These are phyloP conservation scores for Forficula auricularia DNA, from an alignment of 1,140 invertebrate species.

Conservation along the genomic window DNA sequence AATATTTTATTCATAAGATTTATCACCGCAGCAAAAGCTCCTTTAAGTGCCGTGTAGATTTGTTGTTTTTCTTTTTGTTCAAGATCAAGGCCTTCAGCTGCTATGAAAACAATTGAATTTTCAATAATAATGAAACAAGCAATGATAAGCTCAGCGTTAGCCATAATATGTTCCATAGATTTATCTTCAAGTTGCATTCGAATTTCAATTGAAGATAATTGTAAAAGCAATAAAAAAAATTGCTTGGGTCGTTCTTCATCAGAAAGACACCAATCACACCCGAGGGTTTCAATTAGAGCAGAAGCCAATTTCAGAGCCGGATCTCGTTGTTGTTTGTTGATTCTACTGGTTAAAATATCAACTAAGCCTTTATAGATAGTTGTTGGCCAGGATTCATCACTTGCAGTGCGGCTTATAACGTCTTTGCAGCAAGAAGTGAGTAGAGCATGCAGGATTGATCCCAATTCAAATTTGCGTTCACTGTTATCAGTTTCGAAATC, in stretches of 20 bases:
- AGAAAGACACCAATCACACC: slow-evolving; percentile 61
- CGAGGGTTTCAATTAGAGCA: slow-evolving; percentile 59
- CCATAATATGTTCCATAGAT: slow-evolving; percentile 50
- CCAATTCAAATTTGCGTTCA: slow-evolving; percentile 73
- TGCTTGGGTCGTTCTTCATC: slow-evolving; percentile 62
- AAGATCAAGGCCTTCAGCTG: slow-evolving; percentile 59
- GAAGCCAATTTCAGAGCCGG: slow-evolving; percentile 68
- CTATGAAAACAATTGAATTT: slow-evolving; percentile 59
- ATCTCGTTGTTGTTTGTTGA: slow-evolving; percentile 70
- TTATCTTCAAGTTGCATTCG: slow-evolving; percentile 81
- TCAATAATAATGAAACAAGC: slow-evolving; percentile 74
- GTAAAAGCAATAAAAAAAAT: slow-evolving; percentile 66
- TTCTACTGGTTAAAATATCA: slow-evolving; percentile 71
- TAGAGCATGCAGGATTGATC: slow-evolving; percentile 51
- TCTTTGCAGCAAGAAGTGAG: slow-evolving; percentile 51
- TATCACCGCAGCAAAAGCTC: slow-evolving; percentile 68
- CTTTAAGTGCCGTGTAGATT: slow-evolving; percentile 74
- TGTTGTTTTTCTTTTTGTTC: slow-evolving; percentile 81
- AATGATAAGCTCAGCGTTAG: slow-evolving; percentile 55
- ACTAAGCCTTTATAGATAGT: slow-evolving; percentile 57
- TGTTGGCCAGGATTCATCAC: slow-evolving; percentile 55
- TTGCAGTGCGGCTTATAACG: slow-evolving; percentile 35
- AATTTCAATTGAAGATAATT: slow-evolving; percentile 76
- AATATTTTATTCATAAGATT: slow-evolving; percentile 46
- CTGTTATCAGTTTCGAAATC: slow-evolving; percentile 76